A percentile compares a stretch with the other conserved stretches of the same genome.
These are phyloP conservation scores for Sycophila texana DNA, from an alignment of 2,888 invertebrate genomes.

Conservation along the genomic window DNA sequence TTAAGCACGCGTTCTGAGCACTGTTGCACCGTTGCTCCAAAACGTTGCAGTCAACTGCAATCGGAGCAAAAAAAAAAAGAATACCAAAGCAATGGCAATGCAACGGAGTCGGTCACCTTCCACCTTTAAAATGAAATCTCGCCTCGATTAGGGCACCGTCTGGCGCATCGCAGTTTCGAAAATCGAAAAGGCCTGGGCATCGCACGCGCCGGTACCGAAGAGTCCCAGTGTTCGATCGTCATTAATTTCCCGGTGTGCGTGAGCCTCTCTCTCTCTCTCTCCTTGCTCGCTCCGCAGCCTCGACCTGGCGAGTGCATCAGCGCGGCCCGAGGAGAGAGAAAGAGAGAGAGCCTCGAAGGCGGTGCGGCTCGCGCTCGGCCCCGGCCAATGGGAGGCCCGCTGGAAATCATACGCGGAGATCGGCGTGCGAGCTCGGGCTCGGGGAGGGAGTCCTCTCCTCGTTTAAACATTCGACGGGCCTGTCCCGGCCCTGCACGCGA, in stretches of 20 bases:
- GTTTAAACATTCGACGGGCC: constrained; percentile 72
- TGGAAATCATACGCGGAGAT: constrained; percentile 73
- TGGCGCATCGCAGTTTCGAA: too few species aligned
- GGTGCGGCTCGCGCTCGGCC: constrained; percentile 60
- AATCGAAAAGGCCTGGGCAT: too few species aligned
- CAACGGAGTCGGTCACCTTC: too few species aligned
- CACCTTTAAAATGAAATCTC: too few species aligned
- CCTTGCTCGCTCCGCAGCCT: not conserved
- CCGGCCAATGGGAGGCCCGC: constrained; percentile 68
- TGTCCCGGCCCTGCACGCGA: constrained; percentile 65
- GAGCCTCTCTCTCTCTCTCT: constrained; percentile 19
- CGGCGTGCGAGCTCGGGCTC: constrained; percentile 63
- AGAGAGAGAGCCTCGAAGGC: constrained; percentile 57
- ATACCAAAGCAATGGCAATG: too few species aligned
- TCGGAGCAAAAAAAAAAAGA: too few species aligned
- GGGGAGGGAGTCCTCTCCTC: constrained; percentile 65
- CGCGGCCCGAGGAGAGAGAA: not conserved
- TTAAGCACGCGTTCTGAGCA: too few species aligned
- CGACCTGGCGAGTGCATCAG: constrained; percentile 1
- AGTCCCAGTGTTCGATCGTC: constrained; percentile 11
- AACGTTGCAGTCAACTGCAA: too few species aligned
- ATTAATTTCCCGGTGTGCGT: constrained; percentile 29
- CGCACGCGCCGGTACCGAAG: constrained; percentile 1
- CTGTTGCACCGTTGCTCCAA: too few species aligned
- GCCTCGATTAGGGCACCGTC: not conserved